Base-by-base conservation (phyloP, 2,888 invertebrate genomes). In the Cryptocephalus primarius region DNA sequence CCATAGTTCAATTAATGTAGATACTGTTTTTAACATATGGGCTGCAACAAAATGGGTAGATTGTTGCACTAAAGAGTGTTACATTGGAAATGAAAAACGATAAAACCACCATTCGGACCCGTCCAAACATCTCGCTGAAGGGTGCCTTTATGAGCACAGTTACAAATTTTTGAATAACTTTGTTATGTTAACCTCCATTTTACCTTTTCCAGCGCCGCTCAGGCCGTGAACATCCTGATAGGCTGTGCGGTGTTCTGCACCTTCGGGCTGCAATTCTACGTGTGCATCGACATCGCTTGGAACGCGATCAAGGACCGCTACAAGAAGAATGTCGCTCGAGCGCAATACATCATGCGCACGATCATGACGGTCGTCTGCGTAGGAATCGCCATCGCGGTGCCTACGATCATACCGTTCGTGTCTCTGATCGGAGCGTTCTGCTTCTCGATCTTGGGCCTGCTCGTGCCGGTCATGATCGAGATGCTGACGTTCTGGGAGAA, bases 251-350 rank as follows among this genome's bases (percentile, higher is more conserved):
- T 99, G 1, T 93, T 88, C 71, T 87, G 93, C 69, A 92, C 95
- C 0, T 97, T 94, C 66, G 93, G 92, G 8, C 80, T 99, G 11
- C 96, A 97, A 72, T 94, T 96, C 72, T 97, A 88, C 72, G 96
- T 99, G 11, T 94, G 95, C 67, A 77, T 95, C 47, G 89, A 90
- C 63, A 92, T 97, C 55, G 83, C 84, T 52, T 94, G 93, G 91
- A 87, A 85, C 60, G 75, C 76, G 44, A 74, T 95, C 44, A 85
- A 89, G 64, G 81, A 86, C 1, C 78, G 75, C 54, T 64, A 55
- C 55, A 46, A 53, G 4, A 83, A 83, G 61, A 77, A 79, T 42
- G 82, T 82, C 8, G 68, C 75, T 13, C 61, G 85, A 10, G 82
- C 83, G 6, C 89, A 93, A 67, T 91, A 91, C 69, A 68, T 82